Evolutionary conservation across 2,113 vertebrate species (phyloP), one percentile per base, ranked within the genome.

Genomic region (Varanus salvator): DNA sequence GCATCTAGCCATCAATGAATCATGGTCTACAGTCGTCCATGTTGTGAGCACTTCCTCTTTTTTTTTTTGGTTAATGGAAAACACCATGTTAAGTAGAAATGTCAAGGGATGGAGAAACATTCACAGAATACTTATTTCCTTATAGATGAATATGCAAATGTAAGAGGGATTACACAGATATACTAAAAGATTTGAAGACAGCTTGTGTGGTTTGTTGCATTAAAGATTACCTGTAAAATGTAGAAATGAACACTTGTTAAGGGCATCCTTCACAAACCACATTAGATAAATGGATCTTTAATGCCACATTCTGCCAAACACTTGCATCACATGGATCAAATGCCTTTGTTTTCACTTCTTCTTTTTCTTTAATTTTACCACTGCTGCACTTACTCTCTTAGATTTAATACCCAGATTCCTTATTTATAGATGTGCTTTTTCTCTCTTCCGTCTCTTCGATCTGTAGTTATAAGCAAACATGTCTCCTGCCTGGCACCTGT

Each of bases 1-100:
- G 96, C 93, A 78, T 57, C 12, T 83, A 5, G 93, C 96, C 97
- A 95, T 2, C 52, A 92, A 78, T 94, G 87, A 96, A 92, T 95
- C 94, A 96, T 90, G 88, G 92, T 89, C 89, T 87, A 29, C 91
- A 94, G 91, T 80, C 91, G 92, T 85, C 77, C 29, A 14, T 27
- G 31, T 89, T 80, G 86, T 89, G 92, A 93, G 57, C 90, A 93
- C 82, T 88, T 93, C 84, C n/a, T 78, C 11, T 89, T 11, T 86
- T 87, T 95, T 92, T 89, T 93, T 80, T 91, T 95, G 38, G 91
- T 93, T 92, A 85, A 54, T 44, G 60, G 50, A 85, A 93, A 93
- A 57, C 87, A 90, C 88, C 91, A 54, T 4, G 68, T 91, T 94
- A 87, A 91, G 88, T 95, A 92, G 84, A 89, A 92, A 76, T 83